A percentile compares a stretch with the other conserved stretches of the same genome.
Evolutionary conservation across 2,113 vertebrate genomes (phyloP).

Genomic region (Sebastes schlegelii): DNA sequence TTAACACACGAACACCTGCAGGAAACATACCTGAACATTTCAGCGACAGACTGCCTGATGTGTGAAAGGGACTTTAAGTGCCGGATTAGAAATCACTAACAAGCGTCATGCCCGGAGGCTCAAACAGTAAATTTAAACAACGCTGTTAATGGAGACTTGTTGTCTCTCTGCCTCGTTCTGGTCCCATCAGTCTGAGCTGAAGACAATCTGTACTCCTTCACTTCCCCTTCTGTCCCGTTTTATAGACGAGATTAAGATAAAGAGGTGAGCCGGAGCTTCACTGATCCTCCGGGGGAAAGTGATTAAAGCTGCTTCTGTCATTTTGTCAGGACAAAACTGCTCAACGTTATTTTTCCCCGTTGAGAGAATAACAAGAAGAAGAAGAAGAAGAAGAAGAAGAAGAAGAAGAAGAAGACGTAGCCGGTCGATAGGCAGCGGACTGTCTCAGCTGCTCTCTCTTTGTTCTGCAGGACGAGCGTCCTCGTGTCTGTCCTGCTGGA

Average conservation of each 20-base stretch:
- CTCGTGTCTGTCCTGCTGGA: constrained; percentile 43
- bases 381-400: neutral
- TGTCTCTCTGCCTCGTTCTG: neutral
- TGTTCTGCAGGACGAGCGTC: constrained; percentile 47
- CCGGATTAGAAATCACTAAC: too few relatives aligned
- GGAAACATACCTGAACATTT: too few relatives aligned
- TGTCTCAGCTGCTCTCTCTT: constrained; percentile 32
- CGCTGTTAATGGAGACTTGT: neutral
- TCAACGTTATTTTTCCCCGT: constrained; percentile 48
- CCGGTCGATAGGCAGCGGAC: constrained; percentile 40
- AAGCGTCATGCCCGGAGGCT: neutral
- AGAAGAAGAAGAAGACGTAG: neutral
- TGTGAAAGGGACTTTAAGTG: too few relatives aligned
- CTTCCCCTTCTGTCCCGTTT: neutral
- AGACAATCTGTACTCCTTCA: constrained; percentile 6
- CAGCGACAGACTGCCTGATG: too few relatives aligned
- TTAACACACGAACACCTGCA: too few relatives aligned
- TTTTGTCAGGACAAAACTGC: constrained; percentile 46
- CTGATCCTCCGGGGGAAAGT: constrained; percentile 43
- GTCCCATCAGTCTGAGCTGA: constrained; percentile 29
- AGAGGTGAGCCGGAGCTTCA: constrained; percentile 43
- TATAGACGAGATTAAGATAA: constrained; percentile 22
- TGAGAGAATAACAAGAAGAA: constrained; percentile 12
- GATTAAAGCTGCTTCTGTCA: constrained; percentile 52
- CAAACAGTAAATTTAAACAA: neutral